Conservation (phyloP, 2,113 vertebrate species). For the Plectropomus leopardus region DNA sequence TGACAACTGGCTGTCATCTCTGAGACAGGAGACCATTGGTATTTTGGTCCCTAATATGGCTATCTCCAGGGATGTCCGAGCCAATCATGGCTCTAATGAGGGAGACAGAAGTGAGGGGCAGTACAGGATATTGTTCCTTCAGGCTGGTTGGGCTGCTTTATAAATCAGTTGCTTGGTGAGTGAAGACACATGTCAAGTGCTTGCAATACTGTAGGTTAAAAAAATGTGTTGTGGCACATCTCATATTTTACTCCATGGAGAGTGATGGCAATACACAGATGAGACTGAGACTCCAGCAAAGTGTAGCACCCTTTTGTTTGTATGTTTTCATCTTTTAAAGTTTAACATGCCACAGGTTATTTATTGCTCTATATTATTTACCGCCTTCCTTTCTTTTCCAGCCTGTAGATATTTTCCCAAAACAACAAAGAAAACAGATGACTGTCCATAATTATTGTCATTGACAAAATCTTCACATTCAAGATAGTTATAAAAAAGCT, state of each 20-base stretch:
- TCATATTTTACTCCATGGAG: constrained; percentile 40
- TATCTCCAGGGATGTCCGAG: constrained; percentile 76
- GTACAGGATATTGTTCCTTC: constrained; percentile 71
- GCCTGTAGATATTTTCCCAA: not conserved
- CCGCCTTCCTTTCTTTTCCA: not conserved
- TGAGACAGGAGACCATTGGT: constrained; percentile 61
- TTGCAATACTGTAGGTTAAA: constrained; percentile 46
- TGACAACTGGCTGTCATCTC: constrained; percentile 73
- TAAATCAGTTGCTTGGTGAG: constrained; percentile 67
- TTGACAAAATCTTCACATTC: not conserved
- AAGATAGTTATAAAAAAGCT: not conserved
- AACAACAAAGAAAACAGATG: not conserved
- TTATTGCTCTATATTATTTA: not conserved
- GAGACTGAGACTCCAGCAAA: constrained; percentile 13
- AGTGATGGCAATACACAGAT: constrained; percentile 17
- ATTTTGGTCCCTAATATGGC: constrained; percentile 68
- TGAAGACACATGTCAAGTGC: constrained; percentile 68
- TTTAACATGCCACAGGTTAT: not conserved
- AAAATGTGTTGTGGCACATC: constrained; percentile 56
- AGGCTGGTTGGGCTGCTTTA: constrained; percentile 71
- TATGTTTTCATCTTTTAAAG: not conserved
- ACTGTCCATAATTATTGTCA: not conserved
- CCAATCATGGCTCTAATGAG: constrained; percentile 76
- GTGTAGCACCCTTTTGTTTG: not conserved
- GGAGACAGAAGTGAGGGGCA: constrained; percentile 63